A percentile compares a stretch with the other conserved stretches of the same genome.
These are phyloP conservation scores for Aproaerema taeniolella DNA, from an alignment of 2,888 invertebrate genomes.

Conservation along the genomic window DNA sequence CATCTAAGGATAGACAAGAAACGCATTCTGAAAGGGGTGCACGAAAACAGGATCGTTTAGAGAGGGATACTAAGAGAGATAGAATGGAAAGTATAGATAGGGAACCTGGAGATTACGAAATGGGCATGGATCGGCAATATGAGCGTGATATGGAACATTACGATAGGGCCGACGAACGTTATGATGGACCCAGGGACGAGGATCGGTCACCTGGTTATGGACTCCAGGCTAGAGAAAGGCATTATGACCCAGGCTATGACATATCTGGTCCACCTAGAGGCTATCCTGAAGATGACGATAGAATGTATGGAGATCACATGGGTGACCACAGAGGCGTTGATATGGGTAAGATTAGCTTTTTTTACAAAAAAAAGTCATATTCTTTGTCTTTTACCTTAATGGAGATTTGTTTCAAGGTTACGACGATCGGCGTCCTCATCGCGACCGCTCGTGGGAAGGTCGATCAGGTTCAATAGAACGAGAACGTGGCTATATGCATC, in stretches of 20 bases:
- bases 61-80: conserved; percentile 70
- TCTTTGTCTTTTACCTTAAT: no score
- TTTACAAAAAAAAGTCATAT: conserved; percentile 3
- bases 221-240: conserved; percentile 59
- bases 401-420: conserved; percentile 56
- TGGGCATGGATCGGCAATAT: conserved; percentile 61
- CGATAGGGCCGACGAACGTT: conserved; percentile 64
- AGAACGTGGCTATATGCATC: conserved; percentile 65
- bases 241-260: conserved; percentile 67
- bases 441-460: conserved; percentile 78
- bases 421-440: conserved; percentile 68
- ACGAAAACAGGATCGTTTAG: conserved; percentile 65
- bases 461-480: conserved; percentile 65
- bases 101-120: conserved; percentile 67
- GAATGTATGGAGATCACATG: conserved; percentile 68
- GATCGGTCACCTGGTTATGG: conserved; percentile 65
- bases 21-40: conserved; percentile 65
- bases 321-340: conserved; percentile 63
- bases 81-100: conserved; percentile 66
- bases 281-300: conserved; percentile 73
- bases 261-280: conserved; percentile 65
- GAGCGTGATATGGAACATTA: conserved; percentile 72
- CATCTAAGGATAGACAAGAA: conserved; percentile 68
- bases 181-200: conserved; percentile 60
- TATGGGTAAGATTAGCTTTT: conserved; percentile 63